phyloP scores from a whole-genome alignment of 2,113 vertebrate species.

The Vidua chalybeata region DNA sequence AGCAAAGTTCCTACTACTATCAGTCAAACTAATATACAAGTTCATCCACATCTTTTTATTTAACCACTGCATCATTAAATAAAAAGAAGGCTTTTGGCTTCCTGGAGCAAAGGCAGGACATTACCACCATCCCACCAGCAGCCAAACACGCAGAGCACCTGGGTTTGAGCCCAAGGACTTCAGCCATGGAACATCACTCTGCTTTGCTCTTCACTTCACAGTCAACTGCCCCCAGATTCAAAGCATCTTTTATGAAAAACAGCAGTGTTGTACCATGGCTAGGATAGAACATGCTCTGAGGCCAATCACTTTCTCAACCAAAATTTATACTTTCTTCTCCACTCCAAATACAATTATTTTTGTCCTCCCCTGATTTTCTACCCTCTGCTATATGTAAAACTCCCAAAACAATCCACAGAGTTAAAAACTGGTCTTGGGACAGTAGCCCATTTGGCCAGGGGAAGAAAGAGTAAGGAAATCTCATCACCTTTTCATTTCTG shows the following conservation, averaged over 20 bases:
- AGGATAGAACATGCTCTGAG: background rate
- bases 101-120: background rate
- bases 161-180: slow-evolving; percentile 2
- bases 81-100: background rate
- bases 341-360: background rate
- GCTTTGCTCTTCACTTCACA: background rate
- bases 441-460: background rate
- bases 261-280: background rate
- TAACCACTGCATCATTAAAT: background rate
- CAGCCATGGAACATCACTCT: background rate
- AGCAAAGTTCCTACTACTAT: background rate
- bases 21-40: background rate
- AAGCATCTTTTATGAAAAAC: background rate
- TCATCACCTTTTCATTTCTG: background rate
- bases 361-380: background rate
- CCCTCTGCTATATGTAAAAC: background rate
- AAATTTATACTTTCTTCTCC: background rate
- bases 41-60: background rate
- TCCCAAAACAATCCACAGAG: background rate
- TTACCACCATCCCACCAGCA: rapidly evolving
- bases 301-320: background rate
- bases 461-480: background rate
- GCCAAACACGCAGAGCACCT: background rate
- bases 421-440: background rate
- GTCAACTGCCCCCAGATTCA: background rate